Evolutionary conservation across 2,888 invertebrate genomes (phyloP), one percentile per base, ranked within the genome.

Genomic region (Dicycla oo): DNA sequence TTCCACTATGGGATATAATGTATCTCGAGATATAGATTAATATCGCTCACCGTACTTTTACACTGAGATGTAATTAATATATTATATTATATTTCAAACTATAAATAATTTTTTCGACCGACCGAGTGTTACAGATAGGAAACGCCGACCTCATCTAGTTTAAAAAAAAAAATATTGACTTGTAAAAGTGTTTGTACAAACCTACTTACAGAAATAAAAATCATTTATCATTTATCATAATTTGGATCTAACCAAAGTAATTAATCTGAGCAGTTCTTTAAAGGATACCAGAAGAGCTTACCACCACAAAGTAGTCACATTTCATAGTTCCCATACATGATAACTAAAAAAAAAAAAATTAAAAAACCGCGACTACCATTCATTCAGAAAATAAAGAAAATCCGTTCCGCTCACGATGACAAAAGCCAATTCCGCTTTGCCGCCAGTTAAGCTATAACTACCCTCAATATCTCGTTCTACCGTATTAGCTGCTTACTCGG

Each of bases 401-500:
- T 91, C 88, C 88, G 90, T 91, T 89, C 87, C 88, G 86, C 88
- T 81, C 79, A 68, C 86, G 84, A 86, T 83, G 88, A 89, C 88
- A 87, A 89, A 88, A 88, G 89, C 89, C 87, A 87, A 90, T 87
- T 86, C 87, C 87, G 81, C 85, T 87, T 88, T 89, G 87, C 87
- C 88, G 87, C 88, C 88, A 87, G 89, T 90, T 90, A 89, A 88
- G 90, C 87, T 89, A 89, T 90, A 91, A 91, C 91, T 90, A 90
- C 91, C 90, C 91, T 88, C 88, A 84, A 89, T 90, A 90, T 89
- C 88, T 84, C 90, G 95, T 95, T 95, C 94, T 94, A 94, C 90
- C 90, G 92, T 93, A 95, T 96, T 95, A 95, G 94, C 91, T 94
- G 95, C 94, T 93, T 92, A 94, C 93, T 94, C 95, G 88, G 90